A percentile compares a stretch with the other conserved stretches of the same genome.
phyloP scores from a whole-genome alignment of 2,113 vertebrate genomes.

The Xyliphius kryptos region DNA sequence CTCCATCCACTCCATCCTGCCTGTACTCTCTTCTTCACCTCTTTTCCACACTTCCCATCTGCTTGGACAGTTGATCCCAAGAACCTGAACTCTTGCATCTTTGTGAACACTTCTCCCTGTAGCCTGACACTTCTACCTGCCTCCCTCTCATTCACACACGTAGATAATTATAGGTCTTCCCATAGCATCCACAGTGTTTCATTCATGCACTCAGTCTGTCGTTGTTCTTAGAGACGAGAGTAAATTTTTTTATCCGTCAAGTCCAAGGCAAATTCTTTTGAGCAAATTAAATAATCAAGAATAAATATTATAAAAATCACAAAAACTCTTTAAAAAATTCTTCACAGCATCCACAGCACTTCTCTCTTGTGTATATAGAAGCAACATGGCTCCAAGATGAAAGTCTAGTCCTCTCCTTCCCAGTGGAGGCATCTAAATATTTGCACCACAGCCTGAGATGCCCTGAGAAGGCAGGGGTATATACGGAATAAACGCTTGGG shows the following conservation, averaged over 20 bases:
- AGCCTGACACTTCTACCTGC: no score
- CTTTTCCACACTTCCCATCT: no score
- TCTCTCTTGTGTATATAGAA: slow-evolving; percentile 30
- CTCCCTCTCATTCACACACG: no score
- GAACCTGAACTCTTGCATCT: no score
- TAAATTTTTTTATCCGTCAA: background rate
- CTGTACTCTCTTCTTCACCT: no score
- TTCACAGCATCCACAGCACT: background rate
- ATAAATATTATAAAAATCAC: background rate
- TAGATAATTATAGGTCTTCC: no score
- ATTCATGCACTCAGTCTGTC: background rate
- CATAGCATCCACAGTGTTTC: background rate
- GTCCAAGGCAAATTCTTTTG: background rate
- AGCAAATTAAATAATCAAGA: background rate
- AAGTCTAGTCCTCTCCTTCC: slow-evolving; percentile 44
- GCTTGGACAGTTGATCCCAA: no score
- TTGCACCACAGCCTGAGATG: slow-evolving; percentile 52
- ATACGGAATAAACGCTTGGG: slow-evolving; percentile 24
- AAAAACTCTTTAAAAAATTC: background rate
- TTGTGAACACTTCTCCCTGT: no score
- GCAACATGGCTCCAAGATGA: slow-evolving; percentile 58
- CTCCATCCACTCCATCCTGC: no score
- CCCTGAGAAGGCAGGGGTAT: slow-evolving; percentile 32
- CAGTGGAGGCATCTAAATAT: slow-evolving; percentile 64
- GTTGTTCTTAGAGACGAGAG: background rate